A percentile compares a stretch with the other conserved stretches of the same genome.
phyloP scores from a whole-genome alignment of 1,140 invertebrate genomes.

The Venustaconcha ellipsiformis region DNA sequence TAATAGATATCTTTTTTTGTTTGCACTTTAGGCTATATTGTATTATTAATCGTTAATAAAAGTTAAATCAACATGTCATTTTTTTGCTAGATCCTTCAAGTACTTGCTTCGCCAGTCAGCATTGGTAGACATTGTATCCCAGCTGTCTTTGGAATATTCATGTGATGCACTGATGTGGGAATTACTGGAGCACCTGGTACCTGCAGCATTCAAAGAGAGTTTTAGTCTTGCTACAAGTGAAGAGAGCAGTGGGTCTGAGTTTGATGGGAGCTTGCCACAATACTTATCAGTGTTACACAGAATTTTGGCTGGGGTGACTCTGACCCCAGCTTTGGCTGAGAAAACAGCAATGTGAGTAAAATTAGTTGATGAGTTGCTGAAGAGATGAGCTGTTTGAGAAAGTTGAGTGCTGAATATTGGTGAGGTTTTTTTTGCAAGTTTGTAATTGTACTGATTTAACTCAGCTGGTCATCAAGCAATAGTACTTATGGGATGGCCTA shows the following conservation, averaged over 20 bases:
- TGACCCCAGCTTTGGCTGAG: constrained; percentile 20
- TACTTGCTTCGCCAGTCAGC: constrained; percentile 43
- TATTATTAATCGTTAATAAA: background rate
- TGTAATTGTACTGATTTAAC: too few relatives aligned
- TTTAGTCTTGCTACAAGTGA: constrained; percentile 40
- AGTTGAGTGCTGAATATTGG: too few relatives aligned
- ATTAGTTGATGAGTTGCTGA: background rate
- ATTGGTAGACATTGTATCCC: constrained; percentile 35
- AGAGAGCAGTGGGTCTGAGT: constrained; percentile 48
- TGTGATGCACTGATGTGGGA: constrained; percentile 33
- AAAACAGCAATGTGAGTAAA: constrained; percentile 19
- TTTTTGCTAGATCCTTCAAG: constrained; percentile 51
- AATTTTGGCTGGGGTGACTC: constrained; percentile 22
- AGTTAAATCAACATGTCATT: too few relatives aligned
- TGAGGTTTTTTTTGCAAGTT: too few relatives aligned
- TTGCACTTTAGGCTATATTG: background rate
- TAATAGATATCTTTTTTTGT: too few relatives aligned
- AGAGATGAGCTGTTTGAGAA: too few relatives aligned
- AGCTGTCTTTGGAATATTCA: constrained; percentile 37
- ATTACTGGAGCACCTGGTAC: constrained; percentile 47
- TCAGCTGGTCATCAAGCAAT: too few relatives aligned
- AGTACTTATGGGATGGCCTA: too few relatives aligned
- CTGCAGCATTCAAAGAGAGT: constrained; percentile 49
- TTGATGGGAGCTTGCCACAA: constrained; percentile 16
- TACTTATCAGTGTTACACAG: constrained; percentile 36